Evolutionary conservation across 1,140 invertebrate genomes (phyloP).

Genomic region (Pararge aegeria): DNA sequence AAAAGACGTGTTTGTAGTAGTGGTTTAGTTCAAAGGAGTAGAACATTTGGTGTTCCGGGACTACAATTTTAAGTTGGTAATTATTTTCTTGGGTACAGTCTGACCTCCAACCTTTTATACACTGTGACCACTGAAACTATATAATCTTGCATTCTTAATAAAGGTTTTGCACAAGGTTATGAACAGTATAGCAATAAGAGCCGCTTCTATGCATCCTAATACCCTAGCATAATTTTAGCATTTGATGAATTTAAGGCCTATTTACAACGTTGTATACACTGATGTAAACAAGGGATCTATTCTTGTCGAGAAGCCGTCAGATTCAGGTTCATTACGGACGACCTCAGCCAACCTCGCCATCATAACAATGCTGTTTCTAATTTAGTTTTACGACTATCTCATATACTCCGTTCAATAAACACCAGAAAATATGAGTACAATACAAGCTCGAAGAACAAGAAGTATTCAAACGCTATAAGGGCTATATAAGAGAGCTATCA

Average conservation of each 20-base stretch:
- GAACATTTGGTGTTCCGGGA: too few relatives aligned
- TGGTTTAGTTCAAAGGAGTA: too few relatives aligned
- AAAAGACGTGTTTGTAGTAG: too few relatives aligned
- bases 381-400: slow-evolving; percentile 21
- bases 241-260: slow-evolving; percentile 58
- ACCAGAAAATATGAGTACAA: too few relatives aligned
- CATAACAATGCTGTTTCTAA: slow-evolving; percentile 28
- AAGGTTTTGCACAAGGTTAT: not conserved
- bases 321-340: slow-evolving; percentile 62
- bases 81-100: too few relatives aligned
- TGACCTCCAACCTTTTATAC: too few relatives aligned
- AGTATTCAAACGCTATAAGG: too few relatives aligned
- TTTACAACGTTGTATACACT: slow-evolving; percentile 47
- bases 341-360: slow-evolving; percentile 35
- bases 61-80: too few relatives aligned
- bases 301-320: slow-evolving; percentile 37
- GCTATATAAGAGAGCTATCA: too few relatives aligned
- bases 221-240: slow-evolving; percentile 30
- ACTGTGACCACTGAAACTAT: too few relatives aligned
- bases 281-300: slow-evolving; percentile 62
- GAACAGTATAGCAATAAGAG: not conserved
- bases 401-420: slow-evolving; percentile 10
- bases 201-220: slow-evolving; percentile 9
- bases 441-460: too few relatives aligned
- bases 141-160: not conserved